These are phyloP conservation scores for Campaea margaritaria DNA, from an alignment of 2,888 invertebrate genomes.

Conservation along the genomic window DNA sequence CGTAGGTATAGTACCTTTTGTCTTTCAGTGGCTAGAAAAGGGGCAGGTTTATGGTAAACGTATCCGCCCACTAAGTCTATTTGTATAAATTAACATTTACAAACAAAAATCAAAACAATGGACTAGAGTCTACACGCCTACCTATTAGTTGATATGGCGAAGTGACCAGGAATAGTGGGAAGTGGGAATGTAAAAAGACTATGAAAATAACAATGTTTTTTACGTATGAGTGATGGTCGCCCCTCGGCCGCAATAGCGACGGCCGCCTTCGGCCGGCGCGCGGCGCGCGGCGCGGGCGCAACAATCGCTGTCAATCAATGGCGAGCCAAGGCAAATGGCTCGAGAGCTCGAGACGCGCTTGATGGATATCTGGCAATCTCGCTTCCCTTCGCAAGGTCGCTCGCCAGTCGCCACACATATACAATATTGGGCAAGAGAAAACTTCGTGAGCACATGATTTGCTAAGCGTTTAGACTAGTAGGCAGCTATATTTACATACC, in stretches of 20 bases:
- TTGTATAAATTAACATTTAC: too few species aligned
- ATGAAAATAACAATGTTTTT: not conserved
- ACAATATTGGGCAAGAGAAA: not conserved
- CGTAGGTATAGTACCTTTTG: too few species aligned
- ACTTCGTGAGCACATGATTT: too few species aligned
- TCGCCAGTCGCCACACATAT: not conserved
- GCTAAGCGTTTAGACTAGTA: too few species aligned
- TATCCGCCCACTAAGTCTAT: too few species aligned
- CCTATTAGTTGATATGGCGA: not conserved
- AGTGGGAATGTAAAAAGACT: not conserved
- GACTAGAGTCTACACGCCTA: not conserved
- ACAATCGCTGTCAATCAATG: conserved; percentile 10
- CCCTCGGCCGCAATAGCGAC: conserved; percentile 12
- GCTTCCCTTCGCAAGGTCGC: conserved; percentile 13
- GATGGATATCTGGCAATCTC: conserved; percentile 21
- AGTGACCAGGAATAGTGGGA: not conserved
- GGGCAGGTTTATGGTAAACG: too few species aligned
- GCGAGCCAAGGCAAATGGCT: conserved; percentile 10
- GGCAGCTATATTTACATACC: too few species aligned
- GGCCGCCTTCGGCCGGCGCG: conserved; percentile 12
- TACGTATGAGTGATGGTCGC: conserved; percentile 18
- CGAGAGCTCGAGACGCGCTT: conserved; percentile 3
- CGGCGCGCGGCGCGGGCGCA: not conserved
- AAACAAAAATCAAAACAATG: too few species aligned
- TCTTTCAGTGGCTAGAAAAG: too few species aligned